Evolutionary conservation across 2,888 invertebrate species (phyloP).

Genomic region (Sericinus montela): DNA sequence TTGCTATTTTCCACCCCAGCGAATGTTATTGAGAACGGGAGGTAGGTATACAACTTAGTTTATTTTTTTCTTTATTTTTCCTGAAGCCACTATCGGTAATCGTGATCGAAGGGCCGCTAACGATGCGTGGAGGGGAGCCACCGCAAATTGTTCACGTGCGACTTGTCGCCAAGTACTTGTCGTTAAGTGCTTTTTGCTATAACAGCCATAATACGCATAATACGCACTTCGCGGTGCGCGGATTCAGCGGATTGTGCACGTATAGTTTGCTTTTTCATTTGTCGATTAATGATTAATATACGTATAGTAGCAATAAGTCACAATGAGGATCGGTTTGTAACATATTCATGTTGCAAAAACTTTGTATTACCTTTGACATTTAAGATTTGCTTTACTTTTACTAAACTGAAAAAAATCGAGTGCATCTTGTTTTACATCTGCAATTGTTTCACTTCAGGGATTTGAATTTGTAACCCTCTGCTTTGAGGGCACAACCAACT

Average conservation of each 20-base stretch:
- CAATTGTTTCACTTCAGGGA: no score
- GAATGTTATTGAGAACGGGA: background rate
- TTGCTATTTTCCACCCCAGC: background rate
- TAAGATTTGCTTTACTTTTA: no score
- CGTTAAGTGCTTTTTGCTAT: conserved; percentile 35
- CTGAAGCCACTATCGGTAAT: conserved; percentile 23
- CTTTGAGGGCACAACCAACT: no score
- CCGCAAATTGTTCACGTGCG: conserved; percentile 43
- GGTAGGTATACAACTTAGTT: background rate
- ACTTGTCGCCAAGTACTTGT: conserved; percentile 48
- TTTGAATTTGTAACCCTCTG: no score
- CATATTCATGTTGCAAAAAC: no score
- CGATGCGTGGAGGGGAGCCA: conserved; percentile 28
- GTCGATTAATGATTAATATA: no score
- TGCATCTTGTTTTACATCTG: no score
- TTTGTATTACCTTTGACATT: no score
- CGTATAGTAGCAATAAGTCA: no score
- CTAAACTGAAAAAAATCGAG: no score
- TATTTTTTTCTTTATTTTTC: conserved; percentile 9
- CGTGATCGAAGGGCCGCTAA: conserved; percentile 32
- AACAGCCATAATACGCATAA: background rate
- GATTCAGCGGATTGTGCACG: conserved; percentile 12
- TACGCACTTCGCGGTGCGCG: conserved; percentile 16
- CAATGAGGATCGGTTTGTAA: no score
- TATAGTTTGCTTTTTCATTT: background rate